These are phyloP conservation scores for Crotophaga sulcirostris DNA, from an alignment of 2,113 vertebrate species.

Conservation along the genomic window DNA sequence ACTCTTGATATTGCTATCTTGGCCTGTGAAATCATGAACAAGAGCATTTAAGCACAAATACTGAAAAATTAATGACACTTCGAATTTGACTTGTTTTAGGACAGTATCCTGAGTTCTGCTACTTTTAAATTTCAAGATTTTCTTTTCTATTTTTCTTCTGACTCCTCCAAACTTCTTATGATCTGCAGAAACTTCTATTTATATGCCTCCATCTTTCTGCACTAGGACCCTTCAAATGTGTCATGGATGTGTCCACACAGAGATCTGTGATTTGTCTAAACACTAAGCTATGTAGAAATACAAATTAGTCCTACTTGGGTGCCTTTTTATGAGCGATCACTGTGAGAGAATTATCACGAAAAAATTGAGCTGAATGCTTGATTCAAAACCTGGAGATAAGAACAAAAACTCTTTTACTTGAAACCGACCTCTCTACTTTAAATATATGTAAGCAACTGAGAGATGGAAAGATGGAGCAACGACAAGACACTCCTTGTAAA, in stretches of 20 bases:
- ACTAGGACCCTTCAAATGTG: not conserved
- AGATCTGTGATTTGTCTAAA: not conserved
- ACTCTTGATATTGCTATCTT: not conserved
- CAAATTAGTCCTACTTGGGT: not conserved
- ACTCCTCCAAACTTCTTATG: not conserved
- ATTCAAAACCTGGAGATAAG: not conserved
- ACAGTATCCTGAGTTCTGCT: not conserved
- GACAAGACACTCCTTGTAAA: not conserved
- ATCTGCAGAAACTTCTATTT: not conserved
- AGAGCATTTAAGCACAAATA: not conserved
- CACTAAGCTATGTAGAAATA: not conserved
- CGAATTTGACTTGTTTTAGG: not conserved
- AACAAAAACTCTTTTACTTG: not conserved
- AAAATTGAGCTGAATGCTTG: not conserved
- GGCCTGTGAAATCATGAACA: not conserved
- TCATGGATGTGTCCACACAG: not conserved
- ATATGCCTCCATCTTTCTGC: not conserved
- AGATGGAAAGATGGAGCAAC: not conserved
- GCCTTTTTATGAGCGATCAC: not conserved
- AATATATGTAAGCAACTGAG: not conserved
- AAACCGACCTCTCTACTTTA: not conserved
- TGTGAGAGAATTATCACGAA: not conserved
- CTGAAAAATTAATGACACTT: not conserved
- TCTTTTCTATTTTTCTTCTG: not conserved
- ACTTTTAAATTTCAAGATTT: not conserved